phyloP scores from a whole-genome alignment of 2,113 vertebrate species.

The Megatriorchis doriae region DNA sequence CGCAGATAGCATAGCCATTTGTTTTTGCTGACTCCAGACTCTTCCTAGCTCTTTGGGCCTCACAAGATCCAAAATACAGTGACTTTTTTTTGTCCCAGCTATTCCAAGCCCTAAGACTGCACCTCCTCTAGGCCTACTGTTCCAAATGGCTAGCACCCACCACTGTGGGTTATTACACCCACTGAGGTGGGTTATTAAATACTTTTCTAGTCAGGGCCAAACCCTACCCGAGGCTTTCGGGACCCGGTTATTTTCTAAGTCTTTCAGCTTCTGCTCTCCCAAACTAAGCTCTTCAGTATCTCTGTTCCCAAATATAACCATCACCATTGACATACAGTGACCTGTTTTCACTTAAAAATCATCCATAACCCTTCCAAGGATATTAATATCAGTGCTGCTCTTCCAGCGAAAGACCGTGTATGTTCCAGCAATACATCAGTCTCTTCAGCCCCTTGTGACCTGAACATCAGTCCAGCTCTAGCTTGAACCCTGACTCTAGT shows the following conservation, averaged over 20 bases:
- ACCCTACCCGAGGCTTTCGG: background rate
- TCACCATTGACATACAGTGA: background rate
- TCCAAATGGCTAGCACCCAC: background rate
- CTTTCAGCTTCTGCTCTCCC: background rate
- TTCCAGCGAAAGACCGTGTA: background rate
- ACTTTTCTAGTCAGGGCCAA: background rate
- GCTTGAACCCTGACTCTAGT: background rate
- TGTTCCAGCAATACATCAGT: background rate
- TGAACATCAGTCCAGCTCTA: background rate
- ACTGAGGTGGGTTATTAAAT: background rate
- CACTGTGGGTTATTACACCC: background rate
- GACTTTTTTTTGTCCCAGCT: background rate
- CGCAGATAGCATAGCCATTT: background rate
- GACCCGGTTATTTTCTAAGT: background rate
- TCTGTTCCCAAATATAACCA: background rate
- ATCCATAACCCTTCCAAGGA: background rate
- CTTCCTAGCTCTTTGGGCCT: background rate
- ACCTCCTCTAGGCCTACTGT: background rate
- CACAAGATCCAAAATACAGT: background rate
- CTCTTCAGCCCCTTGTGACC: background rate
- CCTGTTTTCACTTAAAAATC: background rate
- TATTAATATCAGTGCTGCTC: background rate
- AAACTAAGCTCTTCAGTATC: background rate
- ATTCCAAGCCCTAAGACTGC: background rate
- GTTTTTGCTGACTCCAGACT: background rate